phyloP scores from a whole-genome alignment of 2,797 vertebrate genomes.

The Meriones psammophilus region DNA sequence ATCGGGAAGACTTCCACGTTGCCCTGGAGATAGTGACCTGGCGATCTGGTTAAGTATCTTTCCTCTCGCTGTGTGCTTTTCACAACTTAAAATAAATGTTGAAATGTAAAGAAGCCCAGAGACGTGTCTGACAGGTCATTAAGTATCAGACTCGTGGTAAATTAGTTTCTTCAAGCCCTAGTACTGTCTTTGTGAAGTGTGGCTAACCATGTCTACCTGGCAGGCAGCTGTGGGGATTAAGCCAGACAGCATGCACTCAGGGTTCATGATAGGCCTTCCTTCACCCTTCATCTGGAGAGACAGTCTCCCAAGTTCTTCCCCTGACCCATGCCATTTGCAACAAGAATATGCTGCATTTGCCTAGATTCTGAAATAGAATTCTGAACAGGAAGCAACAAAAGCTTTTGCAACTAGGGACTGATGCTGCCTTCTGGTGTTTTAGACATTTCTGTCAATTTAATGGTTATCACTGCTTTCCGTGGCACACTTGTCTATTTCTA shows the following conservation, averaged over 20 bases:
- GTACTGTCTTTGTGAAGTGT: neutral
- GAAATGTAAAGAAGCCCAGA: neutral
- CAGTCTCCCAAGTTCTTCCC: neutral
- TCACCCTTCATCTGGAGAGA: neutral
- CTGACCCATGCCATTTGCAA: neutral
- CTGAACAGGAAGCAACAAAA: neutral
- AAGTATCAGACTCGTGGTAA: slow-evolving; percentile 25
- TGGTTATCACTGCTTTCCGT: neutral
- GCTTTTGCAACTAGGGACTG: neutral
- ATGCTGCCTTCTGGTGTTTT: neutral
- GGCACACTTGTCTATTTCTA: neutral
- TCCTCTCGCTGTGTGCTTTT: neutral
- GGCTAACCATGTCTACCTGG: neutral
- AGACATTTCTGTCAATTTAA: neutral
- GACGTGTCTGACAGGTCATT: neutral
- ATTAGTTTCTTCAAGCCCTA: slow-evolving; percentile 28
- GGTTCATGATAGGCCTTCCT: neutral
- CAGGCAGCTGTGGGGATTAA: neutral
- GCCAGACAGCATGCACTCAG: neutral
- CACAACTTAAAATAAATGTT: neutral
- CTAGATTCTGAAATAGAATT: slow-evolving; percentile 33
- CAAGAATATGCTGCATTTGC: neutral
- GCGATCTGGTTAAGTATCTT: neutral
- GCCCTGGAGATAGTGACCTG: neutral
- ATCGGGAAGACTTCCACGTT: neutral